Base-by-base conservation (phyloP, 2,797 vertebrate genomes). In the Distichodus sexfasciatus region DNA sequence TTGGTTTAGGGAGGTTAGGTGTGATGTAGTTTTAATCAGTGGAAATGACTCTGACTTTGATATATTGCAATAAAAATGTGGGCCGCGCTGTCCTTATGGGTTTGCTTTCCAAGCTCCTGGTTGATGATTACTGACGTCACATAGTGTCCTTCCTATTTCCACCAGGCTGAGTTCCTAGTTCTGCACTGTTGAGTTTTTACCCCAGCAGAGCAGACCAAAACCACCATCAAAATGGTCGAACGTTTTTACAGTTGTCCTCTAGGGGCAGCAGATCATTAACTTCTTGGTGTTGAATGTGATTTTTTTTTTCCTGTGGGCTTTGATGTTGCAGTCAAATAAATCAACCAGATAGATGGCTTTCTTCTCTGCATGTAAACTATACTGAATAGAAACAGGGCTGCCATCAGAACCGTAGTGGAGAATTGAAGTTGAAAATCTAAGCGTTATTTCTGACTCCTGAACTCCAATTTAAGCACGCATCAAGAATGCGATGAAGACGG, bases 231-330 rank as follows among this genome's bases (percentile, higher is more conserved):
- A 63, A 72, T 60, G 62, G 63, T 66, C 35, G 41, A 66, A 4
- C 28, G 11, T 36, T 59, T 23, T 21, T 21, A 31, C 9, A 28
- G 36, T 15, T 36, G 26, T 2, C 46, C 63, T 26, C 62, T 66
- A 41, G 70, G 38, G 70, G 70, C 70, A 72, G 70, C 55, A 72
- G 15, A 72, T 66, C 29, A 44, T 66, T 47, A 72, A 31, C 60
- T 53, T 66, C 70, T 21, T 44, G 10, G 11, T 51, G 65, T 24
- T 10, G 6, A 21, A 28, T 21, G 12, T n/a, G 60, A 36, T 35
- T n/a, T n/a, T n/a, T n/a, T n/a, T n/a, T n/a, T n/a, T n/a, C 6
- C 5, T 9, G 3, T 28, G 47, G 9, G 35, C 10, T 6, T 47
- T 47, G 59, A 8, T 46, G 26, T 11, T 58, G 5, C 28, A 44